phyloP scores from a whole-genome alignment of 2,888 invertebrate genomes.

The Pandemis heparana region DNA sequence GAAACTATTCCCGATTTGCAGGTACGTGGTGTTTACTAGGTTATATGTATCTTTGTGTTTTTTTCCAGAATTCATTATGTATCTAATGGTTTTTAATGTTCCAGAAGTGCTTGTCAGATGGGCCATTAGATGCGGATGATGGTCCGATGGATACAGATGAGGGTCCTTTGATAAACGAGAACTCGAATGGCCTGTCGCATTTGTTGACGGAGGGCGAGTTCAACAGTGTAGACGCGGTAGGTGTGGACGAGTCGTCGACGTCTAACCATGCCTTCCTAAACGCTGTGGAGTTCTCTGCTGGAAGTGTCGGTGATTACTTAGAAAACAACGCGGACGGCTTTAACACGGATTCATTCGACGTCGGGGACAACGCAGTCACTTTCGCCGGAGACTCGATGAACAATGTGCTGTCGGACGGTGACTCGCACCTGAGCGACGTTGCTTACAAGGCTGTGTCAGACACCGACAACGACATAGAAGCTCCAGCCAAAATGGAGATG shows the following conservation, averaged over 20 bases:
- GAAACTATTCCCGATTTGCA: constrained; percentile 77
- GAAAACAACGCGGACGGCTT: constrained; percentile 74
- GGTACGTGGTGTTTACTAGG: constrained; percentile 57
- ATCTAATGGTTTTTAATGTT: constrained; percentile 47
- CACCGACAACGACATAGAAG: constrained; percentile 69
- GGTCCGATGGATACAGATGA: constrained; percentile 77
- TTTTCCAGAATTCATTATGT: constrained; percentile 51
- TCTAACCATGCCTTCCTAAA: constrained; percentile 80
- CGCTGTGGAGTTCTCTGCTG: constrained; percentile 78
- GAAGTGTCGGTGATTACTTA: constrained; percentile 79
- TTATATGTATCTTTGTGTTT: constrained; percentile 45
- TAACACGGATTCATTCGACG: constrained; percentile 74
- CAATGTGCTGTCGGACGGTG: constrained; percentile 73
- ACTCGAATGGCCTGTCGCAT: constrained; percentile 79
- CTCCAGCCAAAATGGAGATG: constrained; percentile 56
- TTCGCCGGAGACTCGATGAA: constrained; percentile 75
- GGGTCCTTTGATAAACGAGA: constrained; percentile 78
- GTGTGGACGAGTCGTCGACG: constrained; percentile 77
- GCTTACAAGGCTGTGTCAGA: constrained; percentile 65
- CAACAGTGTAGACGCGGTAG: constrained; percentile 76
- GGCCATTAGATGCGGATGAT: constrained; percentile 49
- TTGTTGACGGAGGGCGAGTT: constrained; percentile 79
- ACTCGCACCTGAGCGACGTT: constrained; percentile 71
- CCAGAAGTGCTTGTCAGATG: constrained; percentile 75
- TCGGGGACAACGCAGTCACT: constrained; percentile 78